A percentile compares a stretch with the other conserved stretches of the same genome.
Conservation (phyloP, 2,113 vertebrate species). For the Hemichromis elongatus region DNA sequence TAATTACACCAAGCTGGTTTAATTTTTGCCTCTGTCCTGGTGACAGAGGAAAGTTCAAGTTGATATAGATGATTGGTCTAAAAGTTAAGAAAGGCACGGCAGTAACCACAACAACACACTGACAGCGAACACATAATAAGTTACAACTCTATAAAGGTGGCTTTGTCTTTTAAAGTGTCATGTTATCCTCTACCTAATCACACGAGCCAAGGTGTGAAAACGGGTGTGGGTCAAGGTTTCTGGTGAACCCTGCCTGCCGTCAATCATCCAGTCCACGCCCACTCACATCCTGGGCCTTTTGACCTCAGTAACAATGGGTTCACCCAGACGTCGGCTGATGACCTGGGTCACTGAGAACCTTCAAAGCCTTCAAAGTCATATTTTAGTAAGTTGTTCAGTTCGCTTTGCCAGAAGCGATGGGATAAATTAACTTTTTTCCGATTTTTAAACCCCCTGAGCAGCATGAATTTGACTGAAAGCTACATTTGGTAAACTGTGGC, state of each 20-base stretch:
- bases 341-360: neutral
- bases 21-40: neutral
- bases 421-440: neutral
- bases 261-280: neutral
- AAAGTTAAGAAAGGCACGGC: neutral
- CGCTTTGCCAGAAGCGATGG: neutral
- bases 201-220: neutral
- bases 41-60: neutral
- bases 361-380: neutral
- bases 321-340: neutral
- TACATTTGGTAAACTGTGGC: neutral
- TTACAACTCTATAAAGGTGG: neutral
- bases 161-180: neutral
- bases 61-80: neutral
- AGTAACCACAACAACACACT: neutral
- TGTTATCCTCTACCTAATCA: neutral
- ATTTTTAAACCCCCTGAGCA: neutral
- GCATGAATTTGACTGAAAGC: neutral
- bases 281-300: neutral
- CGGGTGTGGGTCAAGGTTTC: neutral
- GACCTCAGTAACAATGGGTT: neutral
- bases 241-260: neutral
- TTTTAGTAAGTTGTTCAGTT: rapidly evolving
- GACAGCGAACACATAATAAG: neutral
- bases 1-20: rapidly evolving